Evolutionary conservation across 2,888 invertebrate species (phyloP).

Genomic region (Idaea biselata): DNA sequence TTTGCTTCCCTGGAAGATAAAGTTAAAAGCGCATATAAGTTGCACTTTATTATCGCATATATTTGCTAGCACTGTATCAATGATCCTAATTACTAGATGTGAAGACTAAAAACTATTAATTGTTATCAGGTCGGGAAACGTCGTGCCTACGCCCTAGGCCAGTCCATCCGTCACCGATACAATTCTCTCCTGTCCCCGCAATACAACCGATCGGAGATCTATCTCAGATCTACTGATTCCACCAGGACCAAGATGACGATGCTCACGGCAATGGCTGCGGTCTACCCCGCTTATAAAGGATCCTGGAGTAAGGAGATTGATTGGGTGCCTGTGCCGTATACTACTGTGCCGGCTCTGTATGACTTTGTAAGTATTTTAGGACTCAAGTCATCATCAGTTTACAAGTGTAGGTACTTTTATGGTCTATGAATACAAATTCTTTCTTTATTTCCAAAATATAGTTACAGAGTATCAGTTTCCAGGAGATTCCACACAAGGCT

Average conservation of each 20-base stretch:
- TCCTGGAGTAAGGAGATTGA: constrained; percentile 40
- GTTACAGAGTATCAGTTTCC: too few relatives aligned
- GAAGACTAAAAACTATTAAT: not conserved
- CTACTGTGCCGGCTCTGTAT: constrained; percentile 41
- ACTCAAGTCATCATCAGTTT: not conserved
- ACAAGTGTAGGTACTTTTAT: too few relatives aligned
- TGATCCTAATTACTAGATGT: too few relatives aligned
- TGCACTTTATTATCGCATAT: too few relatives aligned
- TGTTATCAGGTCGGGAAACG: constrained; percentile 36
- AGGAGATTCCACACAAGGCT: too few relatives aligned
- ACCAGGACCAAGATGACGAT: constrained; percentile 52
- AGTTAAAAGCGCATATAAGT: too few relatives aligned
- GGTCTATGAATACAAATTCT: too few relatives aligned
- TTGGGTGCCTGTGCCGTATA: constrained; percentile 50
- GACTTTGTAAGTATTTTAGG: constrained; percentile 43
- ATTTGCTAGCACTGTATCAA: too few relatives aligned
- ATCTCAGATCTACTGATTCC: constrained; percentile 51
- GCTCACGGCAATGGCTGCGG: constrained; percentile 43
- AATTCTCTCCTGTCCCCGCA: constrained; percentile 34
- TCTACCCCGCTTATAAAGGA: constrained; percentile 34
- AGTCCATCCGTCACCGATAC: constrained; percentile 41
- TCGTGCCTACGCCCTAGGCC: constrained; percentile 37
- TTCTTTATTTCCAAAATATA: too few relatives aligned
- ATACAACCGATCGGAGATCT: constrained; percentile 51
- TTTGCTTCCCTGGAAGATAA: too few relatives aligned